phyloP scores from a whole-genome alignment of 1,140 invertebrate genomes.

The Teleogryllus occipitalis region DNA sequence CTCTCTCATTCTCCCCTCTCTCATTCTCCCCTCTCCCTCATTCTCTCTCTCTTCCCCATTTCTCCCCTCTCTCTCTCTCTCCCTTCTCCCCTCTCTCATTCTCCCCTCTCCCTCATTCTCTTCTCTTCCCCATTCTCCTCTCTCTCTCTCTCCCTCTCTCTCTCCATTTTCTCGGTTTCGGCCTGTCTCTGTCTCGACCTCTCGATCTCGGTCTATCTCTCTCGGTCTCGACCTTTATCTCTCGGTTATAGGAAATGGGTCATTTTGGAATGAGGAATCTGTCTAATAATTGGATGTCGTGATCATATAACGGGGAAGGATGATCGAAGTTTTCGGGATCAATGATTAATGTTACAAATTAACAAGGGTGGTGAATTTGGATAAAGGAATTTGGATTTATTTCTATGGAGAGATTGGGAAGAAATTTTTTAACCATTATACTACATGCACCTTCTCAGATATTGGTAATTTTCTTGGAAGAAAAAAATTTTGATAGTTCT shows the following conservation, averaged over 20 bases:
- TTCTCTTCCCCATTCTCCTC: background rate
- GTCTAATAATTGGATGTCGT: too few species aligned
- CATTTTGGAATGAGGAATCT: too few species aligned
- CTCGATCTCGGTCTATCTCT: background rate
- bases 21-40: background rate
- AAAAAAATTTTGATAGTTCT: too few species aligned
- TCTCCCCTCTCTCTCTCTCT: background rate
- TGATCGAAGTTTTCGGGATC: too few species aligned
- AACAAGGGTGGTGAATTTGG: too few species aligned
- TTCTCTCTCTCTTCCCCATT: background rate
- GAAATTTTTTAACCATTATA: too few species aligned
- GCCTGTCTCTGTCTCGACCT: background rate
- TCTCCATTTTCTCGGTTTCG: background rate
- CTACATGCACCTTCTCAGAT: too few species aligned
- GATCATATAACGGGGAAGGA: too few species aligned
- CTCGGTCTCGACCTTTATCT: background rate
- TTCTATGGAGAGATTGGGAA: too few species aligned
- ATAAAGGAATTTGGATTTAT: too few species aligned
- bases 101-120: background rate
- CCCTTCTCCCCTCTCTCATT: background rate
- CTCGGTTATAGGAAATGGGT: background rate
- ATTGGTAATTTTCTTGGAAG: too few species aligned
- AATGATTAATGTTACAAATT: too few species aligned
- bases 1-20: background rate
- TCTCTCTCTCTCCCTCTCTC: background rate